phyloP scores from a whole-genome alignment of 2,888 invertebrate genomes.

The Euclidia mi region DNA sequence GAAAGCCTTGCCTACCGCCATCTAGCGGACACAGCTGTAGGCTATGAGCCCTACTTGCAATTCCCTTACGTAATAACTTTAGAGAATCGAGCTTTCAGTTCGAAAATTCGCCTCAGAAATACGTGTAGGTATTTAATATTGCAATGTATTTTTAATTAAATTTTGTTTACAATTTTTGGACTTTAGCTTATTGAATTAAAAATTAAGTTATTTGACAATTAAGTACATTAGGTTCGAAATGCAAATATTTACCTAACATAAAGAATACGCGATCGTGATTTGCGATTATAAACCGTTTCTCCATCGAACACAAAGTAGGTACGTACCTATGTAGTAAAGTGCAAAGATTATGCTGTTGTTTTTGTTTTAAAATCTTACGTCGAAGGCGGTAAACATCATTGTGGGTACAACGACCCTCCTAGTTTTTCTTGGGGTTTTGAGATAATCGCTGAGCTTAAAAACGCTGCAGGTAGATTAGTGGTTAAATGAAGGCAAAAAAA shows the following conservation, averaged over 20 bases:
- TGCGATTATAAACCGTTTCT: neutral
- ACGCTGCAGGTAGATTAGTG: neutral
- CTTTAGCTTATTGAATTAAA: too few species aligned
- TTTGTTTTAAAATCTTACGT: neutral
- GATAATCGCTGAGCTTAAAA: conserved; percentile 7
- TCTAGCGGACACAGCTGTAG: neutral
- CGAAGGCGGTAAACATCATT: neutral
- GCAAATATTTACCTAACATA: too few species aligned
- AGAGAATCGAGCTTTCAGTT: too few species aligned
- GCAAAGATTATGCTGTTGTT: neutral
- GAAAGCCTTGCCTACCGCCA: neutral
- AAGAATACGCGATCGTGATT: too few species aligned
- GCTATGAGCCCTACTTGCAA: too few species aligned
- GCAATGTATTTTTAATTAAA: too few species aligned
- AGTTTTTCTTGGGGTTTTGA: neutral
- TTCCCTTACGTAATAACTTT: too few species aligned
- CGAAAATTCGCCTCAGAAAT: too few species aligned
- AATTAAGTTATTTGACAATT: too few species aligned
- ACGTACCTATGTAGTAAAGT: neutral
- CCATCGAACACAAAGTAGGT: neutral
- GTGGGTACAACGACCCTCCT: neutral
- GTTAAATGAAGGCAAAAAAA: neutral
- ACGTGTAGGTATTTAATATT: too few species aligned
- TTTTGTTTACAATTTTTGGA: too few species aligned
- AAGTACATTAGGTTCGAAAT: too few species aligned